Percentiles rank a stretch among this genome's conserved stretches.
phyloP scores from a whole-genome alignment of 2,797 vertebrate genomes.

The Dicrostonyx torquatus region DNA sequence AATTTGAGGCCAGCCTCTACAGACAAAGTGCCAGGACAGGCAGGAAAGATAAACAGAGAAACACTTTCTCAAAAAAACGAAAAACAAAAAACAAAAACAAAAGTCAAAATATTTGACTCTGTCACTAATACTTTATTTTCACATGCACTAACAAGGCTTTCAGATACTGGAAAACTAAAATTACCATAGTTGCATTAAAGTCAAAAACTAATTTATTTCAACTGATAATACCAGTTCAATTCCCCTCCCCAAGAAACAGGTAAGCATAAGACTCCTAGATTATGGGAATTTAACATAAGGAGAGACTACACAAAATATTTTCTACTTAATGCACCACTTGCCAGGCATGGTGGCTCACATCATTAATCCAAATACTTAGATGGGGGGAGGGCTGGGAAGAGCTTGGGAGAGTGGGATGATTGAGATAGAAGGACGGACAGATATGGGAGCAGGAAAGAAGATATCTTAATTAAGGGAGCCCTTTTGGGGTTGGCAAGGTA shows the following conservation, averaged over 20 bases:
- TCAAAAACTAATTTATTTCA: slow-evolving; percentile 12
- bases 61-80: too few species aligned
- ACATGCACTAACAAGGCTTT: slow-evolving; percentile 44
- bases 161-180: not conserved
- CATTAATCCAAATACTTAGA: not conserved
- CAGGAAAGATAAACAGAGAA: too few species aligned
- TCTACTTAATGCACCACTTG: not conserved
- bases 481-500: too few species aligned
- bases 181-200: not conserved
- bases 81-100: too few species aligned
- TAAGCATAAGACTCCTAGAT: not conserved
- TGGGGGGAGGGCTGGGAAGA: too few species aligned
- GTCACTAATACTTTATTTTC: not conserved
- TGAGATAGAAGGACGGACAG: too few species aligned
- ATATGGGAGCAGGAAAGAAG: too few species aligned
- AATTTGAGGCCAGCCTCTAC: too few species aligned
- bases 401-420: too few species aligned
- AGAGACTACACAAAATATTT: not conserved
- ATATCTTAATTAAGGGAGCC: too few species aligned
- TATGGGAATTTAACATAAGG: not conserved
- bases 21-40: too few species aligned
- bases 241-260: not conserved
- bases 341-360: not conserved
- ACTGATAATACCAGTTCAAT: not conserved
- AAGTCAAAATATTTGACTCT: slow-evolving; percentile 48